phyloP scores from a whole-genome alignment of 2,113 vertebrate genomes.

The Chaenocephalus aceratus region DNA sequence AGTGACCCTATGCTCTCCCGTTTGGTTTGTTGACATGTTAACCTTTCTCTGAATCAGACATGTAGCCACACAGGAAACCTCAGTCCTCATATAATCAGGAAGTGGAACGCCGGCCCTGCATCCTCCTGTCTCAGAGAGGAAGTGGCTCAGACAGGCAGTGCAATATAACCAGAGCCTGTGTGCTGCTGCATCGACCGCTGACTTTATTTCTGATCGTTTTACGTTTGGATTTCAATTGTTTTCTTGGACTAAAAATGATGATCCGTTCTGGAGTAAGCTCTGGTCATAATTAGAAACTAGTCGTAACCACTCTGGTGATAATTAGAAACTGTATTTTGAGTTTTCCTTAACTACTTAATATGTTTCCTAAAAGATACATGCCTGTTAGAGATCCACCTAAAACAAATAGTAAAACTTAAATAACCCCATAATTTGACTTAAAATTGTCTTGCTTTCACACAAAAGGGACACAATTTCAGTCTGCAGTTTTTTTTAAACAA shows the following conservation, averaged over 20 bases:
- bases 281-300: neutral
- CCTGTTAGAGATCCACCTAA: neutral
- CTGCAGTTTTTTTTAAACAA: no score
- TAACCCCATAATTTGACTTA: no score
- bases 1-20: neutral
- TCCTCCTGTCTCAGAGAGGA: slow-evolving; percentile 52
- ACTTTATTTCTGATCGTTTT: neutral
- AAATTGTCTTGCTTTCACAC: no score
- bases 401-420: no score
- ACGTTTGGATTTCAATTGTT: neutral
- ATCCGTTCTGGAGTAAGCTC: neutral
- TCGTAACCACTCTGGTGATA: neutral
- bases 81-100: slow-evolving; percentile 56
- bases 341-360: no score
- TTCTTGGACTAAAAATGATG: neutral
- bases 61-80: slow-evolving; percentile 47
- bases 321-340: neutral
- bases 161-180: slow-evolving; percentile 40
- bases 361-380: no score
- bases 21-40: neutral
- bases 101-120: slow-evolving; percentile 55
- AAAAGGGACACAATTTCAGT: no score
- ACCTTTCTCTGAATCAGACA: neutral
- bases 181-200: slow-evolving; percentile 1
- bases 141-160: slow-evolving; percentile 59